Base-by-base conservation (phyloP, 2,888 invertebrate species). In the Poecilobothrus nobilitatus region DNA sequence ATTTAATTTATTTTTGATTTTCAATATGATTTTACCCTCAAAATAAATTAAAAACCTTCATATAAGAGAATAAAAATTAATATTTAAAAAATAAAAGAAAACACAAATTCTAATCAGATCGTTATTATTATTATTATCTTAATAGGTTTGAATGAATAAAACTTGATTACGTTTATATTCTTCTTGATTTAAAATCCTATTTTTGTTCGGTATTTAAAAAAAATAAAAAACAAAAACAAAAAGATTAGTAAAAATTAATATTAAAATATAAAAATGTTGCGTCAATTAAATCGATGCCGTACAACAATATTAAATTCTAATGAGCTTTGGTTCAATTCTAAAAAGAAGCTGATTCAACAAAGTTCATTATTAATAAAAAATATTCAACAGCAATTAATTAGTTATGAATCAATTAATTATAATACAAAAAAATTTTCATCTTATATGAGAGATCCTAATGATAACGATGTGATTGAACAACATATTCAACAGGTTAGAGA, bases 401-500 rank as follows among this genome's bases (percentile, higher is more conserved):
- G 12, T 12, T 7, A 10, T 8, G 37, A 37, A 10, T 10, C 12
- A 37, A 37, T 37, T 37, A 37, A 37, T 37, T 18, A 12, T 53
- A 53, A 53, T 53, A 53, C 15, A 18, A 53, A 53, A 53, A 53
- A 53, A 12, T 12, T 18, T 53, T 53, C 53, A 53, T 53, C n/a
- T 53, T 53, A 53, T 53, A 53, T 15, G 15, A 53, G 53, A 53
- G 53, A 53, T 53, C 53, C 53, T 53, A 53, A 53, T 76, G 75
- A 75, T 73, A 75, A 73, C 70, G 74, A 73, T 74, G 73, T 71
- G 74, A 73, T 74, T 73, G 73, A 74, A 74, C 77, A 77, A 72
- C 75, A 79, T 78, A 76, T 81, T 76, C 74, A 74, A 72, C 75
- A 78, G 78, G 78, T 81, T 80, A 81, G 81, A 79, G 78, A 71